Evolutionary conservation across 1,140 invertebrate species (phyloP), one percentile per base, ranked within the genome.

Genomic region (Zaprionus camerounensis): DNA sequence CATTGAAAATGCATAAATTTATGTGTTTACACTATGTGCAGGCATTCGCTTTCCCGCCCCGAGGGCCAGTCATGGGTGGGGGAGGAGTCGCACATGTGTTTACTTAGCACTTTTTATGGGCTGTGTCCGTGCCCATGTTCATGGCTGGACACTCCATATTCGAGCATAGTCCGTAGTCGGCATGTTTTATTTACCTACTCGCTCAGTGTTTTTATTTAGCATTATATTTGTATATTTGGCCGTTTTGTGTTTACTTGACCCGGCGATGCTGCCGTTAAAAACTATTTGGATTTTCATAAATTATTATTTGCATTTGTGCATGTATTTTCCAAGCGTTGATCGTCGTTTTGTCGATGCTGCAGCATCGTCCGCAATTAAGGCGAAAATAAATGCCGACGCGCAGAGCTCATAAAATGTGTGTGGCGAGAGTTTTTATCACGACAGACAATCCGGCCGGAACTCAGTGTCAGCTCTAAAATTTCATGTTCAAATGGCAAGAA

Each of bases 1-100:
- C 86, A 90, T 90, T 90, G 86, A 90, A 90, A 90, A 85, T 91
- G 86, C 86, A 90, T 90, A 90, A 90, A 90, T 90, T 90, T 90
- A 90, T 91, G 86, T 91, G 86, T 90, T 91, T 91, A 90, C 82
- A 91, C 85, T 90, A 82, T 91, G 81, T 91, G 82, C 85, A 85
- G 82, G 81, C 81, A 78, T 88, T 90, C 88, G 78, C 63, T 78
- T 80, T 76, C 78, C 78, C 59, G 58, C 62, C 46, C 41, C n/a
- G n/a, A 17, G 67, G 62, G 57, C 56, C 61, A 36, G 41, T 31
- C 38, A 2, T 36, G 3, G 34, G 36, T 38, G n/a, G n/a, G 51
- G n/a, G 36, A 12, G 62, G 58, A 15, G 66, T 69, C 59, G 65
- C 86, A 90, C 85, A 90, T 90, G 85, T 90, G 85, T 90, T 90